Percentiles rank a stretch among this genome's conserved stretches.
phyloP scores from a whole-genome alignment of 1,140 invertebrate species.

The Agrypnia vestita region DNA sequence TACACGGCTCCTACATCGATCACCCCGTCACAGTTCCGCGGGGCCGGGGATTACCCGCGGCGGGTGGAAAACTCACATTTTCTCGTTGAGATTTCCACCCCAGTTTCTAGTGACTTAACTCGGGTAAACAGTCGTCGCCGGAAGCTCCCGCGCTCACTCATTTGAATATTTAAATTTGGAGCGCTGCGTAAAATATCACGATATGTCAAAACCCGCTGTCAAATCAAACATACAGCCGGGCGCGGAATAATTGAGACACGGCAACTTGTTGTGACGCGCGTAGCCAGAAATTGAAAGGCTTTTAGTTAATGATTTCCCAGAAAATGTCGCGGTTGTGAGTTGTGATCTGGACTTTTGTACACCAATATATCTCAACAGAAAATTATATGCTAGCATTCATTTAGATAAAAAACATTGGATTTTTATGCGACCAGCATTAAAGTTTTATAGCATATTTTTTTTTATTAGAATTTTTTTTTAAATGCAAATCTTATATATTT shows the following conservation, averaged over 20 bases:
- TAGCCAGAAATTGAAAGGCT: conserved; percentile 19
- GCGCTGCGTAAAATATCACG: conserved; percentile 56
- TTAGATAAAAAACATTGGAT: no score
- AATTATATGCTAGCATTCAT: no score
- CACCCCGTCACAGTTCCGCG: conserved; percentile 42
- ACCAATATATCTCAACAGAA: no score
- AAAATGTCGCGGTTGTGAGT: no score
- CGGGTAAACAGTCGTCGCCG: conserved; percentile 43
- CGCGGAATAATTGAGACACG: conserved; percentile 17
- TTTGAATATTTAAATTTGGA: conserved; percentile 61
- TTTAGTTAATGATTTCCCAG: neutral
- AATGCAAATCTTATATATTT: no score
- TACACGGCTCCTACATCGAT: conserved; percentile 25
- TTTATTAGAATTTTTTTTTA: no score
- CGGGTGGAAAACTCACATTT: conserved; percentile 13
- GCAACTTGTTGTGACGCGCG: conserved; percentile 41
- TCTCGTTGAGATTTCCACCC: conserved; percentile 16
- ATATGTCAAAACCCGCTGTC: conserved; percentile 58
- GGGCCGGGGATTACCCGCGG: neutral
- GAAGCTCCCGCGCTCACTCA: conserved; percentile 47
- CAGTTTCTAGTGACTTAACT: conserved; percentile 45
- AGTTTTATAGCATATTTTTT: no score
- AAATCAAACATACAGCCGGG: conserved; percentile 41
- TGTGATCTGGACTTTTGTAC: neutral
- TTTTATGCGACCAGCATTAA: no score